A percentile compares a stretch with the other conserved stretches of the same genome.
phyloP scores from a whole-genome alignment of 2,797 vertebrate species.

The Molossus alvarezi region DNA sequence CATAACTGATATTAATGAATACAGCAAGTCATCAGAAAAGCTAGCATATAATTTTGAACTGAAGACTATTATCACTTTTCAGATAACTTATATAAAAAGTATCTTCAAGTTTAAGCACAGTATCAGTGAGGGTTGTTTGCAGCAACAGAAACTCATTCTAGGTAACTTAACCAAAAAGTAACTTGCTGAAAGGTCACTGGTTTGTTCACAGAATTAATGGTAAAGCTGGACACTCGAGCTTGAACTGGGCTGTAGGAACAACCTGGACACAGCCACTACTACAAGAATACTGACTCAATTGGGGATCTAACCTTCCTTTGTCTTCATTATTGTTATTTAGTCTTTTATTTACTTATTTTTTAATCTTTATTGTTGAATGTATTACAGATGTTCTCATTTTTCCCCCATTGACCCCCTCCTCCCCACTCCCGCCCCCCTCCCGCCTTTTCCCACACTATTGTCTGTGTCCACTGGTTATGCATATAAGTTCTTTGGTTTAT shows the following conservation, averaged over 20 bases:
- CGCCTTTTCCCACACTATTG: no score
- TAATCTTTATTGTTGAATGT: no score
- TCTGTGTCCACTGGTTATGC: no score
- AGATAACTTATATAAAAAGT: conserved; percentile 50
- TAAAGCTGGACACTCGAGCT: background rate
- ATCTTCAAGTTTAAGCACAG: background rate
- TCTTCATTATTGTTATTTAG: conserved; percentile 10
- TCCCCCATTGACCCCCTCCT: no score
- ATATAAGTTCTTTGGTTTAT: no score
- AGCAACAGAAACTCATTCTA: background rate
- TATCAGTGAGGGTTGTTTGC: background rate
- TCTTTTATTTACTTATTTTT: background rate
- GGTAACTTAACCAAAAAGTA: conserved; percentile 21
- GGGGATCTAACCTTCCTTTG: background rate
- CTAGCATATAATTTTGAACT: conserved; percentile 22
- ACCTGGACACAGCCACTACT: background rate
- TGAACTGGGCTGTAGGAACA: background rate
- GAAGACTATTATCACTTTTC: conserved; percentile 47
- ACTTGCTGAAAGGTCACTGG: conserved; percentile 6
- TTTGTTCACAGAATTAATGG: conserved; percentile 41
- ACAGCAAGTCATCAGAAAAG: background rate
- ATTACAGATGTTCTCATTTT: no score
- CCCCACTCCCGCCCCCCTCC: no score
- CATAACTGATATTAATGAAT: conserved; percentile 29
- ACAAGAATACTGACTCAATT: background rate